Base-by-base conservation (phyloP, 2,113 vertebrate species). In the Gadus macrocephalus region DNA sequence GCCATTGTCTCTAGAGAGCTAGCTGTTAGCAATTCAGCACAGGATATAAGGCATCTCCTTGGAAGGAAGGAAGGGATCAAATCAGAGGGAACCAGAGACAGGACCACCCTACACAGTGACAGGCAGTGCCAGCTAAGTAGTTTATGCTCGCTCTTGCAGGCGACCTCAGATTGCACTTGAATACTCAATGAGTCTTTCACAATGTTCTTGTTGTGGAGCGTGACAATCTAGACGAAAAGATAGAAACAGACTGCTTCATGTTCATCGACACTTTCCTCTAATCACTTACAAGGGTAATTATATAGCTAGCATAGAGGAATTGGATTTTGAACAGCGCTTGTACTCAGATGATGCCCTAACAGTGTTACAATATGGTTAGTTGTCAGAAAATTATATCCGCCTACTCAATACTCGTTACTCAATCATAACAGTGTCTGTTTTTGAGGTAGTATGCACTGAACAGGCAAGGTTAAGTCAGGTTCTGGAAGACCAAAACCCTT, bases 21-120 rank as follows among this genome's bases (percentile, higher is more conserved):
- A 19, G 68, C 70, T 42, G 17, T 59, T 53, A 70, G 62, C 31
- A 27, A 70, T 83, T 85, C 73, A 77, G 53, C 20, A 20, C 6
- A 63, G 72, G 72, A 49, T 49, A 80, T 74, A 81, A 66, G 58
- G 11, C 53, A 16, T 5, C 27, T 64, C 73, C 62, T 68, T 78
- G 74, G 73, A 42, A 62, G 62, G 22, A 62, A 73, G 59, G 63
- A 35, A 0, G 27, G 20, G 77, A 49, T 74, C 67, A 65, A 66
- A 58, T 67, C 31, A 53, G 66, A 71, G 62, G 53, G 65, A 66
- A 20, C 68, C 49, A 72, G 69, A 59, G 17, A 49, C 42, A 9
- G 56, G 49, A 5, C 5, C 2, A 2, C 11, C 59, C 70, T 17
- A 68, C 31, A 15, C 60, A 0, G 56, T 28, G 62, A 68, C 55